Evolutionary conservation across 2,888 invertebrate species (phyloP), one percentile per base, ranked within the genome.

Genomic region (Scrobipalpa atriplicella): DNA sequence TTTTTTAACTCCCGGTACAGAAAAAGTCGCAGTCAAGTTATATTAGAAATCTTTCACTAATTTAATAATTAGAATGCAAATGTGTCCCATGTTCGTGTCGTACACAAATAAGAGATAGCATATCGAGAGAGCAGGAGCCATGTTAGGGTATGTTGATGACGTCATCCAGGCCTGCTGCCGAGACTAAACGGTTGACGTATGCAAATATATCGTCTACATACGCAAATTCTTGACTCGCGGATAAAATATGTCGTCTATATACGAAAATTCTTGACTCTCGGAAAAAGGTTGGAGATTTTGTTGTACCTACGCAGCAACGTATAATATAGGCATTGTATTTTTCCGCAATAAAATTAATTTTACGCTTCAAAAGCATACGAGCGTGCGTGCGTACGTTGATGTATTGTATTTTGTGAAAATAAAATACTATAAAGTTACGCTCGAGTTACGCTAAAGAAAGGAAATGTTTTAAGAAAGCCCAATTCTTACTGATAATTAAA

Each of bases 131-230:
- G 36, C 16, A 16, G 38, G 7, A 36, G 3, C 8, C 58, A n/a
- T 29, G 29, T 10, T 38, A n/a, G 36, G 36, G 36, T 38, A 38
- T 29, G 2, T 36, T 58, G 1, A 58, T 58, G 58, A 38, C 58
- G 58, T 58, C 58, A 16, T 38, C 16, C 13, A 58, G n/a, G 13
- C 8, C 38, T 16, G 38, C 38, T 36, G 38, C 29, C 56, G 29
- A 19, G 56, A 29, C 58, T n/a, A 38, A 58, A 58, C 58, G 58
- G 58, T 36, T 58, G 16, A 38, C 36, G 58, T 58, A 58, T 58
- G 58, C 58, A 58, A 58, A 58, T 58, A 38, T 58, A 36, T 36
- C 16, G 29, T 38, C 36, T n/a, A 47, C 47, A n/a, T 47, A 13
- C 13, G 13, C 3, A 29, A 38, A 29, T 36, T 16, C 29, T 38